phyloP scores from a whole-genome alignment of 1,140 invertebrate species.

The Microplitis demolitor region DNA sequence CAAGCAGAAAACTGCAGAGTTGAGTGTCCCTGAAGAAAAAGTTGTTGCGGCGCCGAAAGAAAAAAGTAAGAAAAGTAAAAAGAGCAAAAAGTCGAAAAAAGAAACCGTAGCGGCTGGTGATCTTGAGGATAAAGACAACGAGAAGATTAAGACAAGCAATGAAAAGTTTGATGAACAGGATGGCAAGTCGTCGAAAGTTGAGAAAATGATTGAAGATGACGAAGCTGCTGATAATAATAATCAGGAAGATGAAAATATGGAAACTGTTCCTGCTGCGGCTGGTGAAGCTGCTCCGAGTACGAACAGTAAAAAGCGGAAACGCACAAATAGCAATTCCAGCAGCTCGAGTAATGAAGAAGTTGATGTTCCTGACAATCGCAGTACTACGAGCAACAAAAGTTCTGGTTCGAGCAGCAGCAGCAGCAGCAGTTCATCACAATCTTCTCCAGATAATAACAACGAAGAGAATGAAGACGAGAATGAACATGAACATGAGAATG shows the following conservation, averaged over 20 bases:
- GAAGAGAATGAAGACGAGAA: constrained; percentile 32
- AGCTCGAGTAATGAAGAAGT: neutral
- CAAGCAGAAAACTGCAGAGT: neutral
- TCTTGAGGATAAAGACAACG: neutral
- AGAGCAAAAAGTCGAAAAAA: neutral
- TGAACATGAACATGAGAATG: constrained; percentile 32
- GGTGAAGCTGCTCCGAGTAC: constrained; percentile 16
- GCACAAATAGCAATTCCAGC: constrained; percentile 41
- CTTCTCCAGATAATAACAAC: constrained; percentile 36
- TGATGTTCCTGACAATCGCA: neutral
- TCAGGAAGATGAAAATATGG: constrained; percentile 10
- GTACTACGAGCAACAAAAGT: constrained; percentile 26
- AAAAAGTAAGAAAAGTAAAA: constrained; percentile 44
- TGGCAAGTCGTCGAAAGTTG: constrained; percentile 8
- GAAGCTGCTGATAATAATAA: constrained; percentile 41
- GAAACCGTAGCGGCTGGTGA: neutral
- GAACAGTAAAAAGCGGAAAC: constrained; percentile 49
- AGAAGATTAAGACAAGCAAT: constrained; percentile 10
- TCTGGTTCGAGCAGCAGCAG: constrained; percentile 53
- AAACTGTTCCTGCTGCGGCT: neutral
- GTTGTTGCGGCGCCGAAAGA: constrained; percentile 37
- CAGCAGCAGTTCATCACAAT: constrained; percentile 52
- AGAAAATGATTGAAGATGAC: constrained; percentile 36
- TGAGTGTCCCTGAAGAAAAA: constrained; percentile 14
- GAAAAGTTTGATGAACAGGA: constrained; percentile 29